phyloP scores from a whole-genome alignment of 30 jellyfish, hydroid and myxozoan genomes.

The Turritopsis dohrnii region DNA sequence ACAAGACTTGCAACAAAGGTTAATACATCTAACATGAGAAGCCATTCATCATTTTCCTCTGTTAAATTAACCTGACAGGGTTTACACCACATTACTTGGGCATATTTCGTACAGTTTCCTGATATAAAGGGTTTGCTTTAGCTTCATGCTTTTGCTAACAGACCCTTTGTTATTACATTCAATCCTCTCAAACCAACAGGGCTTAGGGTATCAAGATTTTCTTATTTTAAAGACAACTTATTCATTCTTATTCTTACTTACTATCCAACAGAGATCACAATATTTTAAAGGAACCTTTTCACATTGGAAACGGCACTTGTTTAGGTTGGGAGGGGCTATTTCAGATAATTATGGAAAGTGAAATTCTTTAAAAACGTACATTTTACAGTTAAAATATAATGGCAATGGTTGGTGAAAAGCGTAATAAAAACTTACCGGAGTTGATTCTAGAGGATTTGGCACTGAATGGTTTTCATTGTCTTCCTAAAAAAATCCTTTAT shows the following conservation, averaged over 20 bases:
- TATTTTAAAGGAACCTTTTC: not conserved
- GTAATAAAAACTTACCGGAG: not conserved
- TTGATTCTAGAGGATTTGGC: not conserved
- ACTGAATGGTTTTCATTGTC: not conserved
- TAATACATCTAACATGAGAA: too few relatives aligned
- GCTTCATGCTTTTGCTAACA: not conserved
- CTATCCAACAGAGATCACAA: not conserved
- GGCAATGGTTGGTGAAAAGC: not conserved
- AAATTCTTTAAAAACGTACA: not conserved
- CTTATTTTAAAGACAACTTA: not conserved
- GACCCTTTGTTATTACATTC: not conserved
- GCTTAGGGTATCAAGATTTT: not conserved
- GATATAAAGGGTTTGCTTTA: not conserved
- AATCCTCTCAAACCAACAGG: not conserved
- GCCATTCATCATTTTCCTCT: not conserved
- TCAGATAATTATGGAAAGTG: not conserved
- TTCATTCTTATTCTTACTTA: not conserved
- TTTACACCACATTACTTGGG: not conserved
- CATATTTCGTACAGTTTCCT: not conserved
- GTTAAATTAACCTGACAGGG: not conserved
- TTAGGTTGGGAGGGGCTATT: not conserved
- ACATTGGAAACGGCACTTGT: not conserved
- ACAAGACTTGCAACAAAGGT: too few relatives aligned
- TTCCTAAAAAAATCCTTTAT: not conserved
- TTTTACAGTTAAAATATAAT: not conserved